These are phyloP conservation scores for Clarias macrocephalus DNA, from an alignment of 2,113 vertebrate species.

Conservation along the genomic window DNA sequence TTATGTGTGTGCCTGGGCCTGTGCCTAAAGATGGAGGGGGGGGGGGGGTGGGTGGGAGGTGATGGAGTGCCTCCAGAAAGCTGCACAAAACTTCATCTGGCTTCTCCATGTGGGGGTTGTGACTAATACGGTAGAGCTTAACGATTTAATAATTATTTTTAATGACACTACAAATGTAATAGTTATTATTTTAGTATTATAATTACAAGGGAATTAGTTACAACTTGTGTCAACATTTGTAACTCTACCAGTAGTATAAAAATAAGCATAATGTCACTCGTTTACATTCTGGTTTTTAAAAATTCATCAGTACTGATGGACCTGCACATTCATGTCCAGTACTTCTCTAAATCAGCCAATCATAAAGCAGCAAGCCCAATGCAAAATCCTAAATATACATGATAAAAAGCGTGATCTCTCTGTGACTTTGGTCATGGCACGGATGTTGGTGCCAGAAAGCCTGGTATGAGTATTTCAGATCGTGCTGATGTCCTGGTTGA, in stretches of 20 bases:
- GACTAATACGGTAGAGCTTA: background rate
- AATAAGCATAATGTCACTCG: background rate
- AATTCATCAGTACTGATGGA: background rate
- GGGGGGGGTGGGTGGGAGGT: background rate
- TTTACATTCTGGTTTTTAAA: background rate
- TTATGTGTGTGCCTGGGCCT: constrained; percentile 43
- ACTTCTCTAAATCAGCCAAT: background rate
- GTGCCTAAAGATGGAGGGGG: constrained; percentile 7
- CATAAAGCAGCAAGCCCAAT: too few species aligned
- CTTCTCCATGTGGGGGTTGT: background rate
- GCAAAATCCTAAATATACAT: too few species aligned
- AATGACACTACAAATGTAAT: background rate
- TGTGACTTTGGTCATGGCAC: background rate
- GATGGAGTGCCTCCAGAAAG: constrained; percentile 14
- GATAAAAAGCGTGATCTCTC: background rate
- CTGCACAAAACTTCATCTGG: constrained; percentile 5
- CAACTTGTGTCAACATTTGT: background rate
- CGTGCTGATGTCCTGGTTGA: background rate
- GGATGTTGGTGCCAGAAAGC: background rate
- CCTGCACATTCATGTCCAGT: background rate
- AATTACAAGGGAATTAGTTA: background rate
- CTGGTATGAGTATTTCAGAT: background rate
- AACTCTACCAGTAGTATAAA: background rate
- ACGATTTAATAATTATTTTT: background rate
- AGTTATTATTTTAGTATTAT: background rate